Base-by-base conservation (phyloP, 2,888 invertebrate genomes). In the Drosophila vallismaia region DNA sequence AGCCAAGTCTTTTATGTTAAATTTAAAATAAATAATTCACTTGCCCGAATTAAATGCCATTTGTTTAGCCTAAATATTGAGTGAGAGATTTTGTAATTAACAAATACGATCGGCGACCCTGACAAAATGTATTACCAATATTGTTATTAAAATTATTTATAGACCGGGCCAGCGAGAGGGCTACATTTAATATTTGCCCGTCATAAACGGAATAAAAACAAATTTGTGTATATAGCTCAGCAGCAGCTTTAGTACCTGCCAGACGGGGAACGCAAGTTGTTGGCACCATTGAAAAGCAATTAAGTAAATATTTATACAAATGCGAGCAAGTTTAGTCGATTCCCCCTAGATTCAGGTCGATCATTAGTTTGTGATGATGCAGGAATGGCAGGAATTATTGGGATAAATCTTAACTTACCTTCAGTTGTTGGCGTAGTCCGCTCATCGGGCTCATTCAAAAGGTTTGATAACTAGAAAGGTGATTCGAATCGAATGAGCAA, bases 381-480 rank as follows among this genome's bases (percentile, higher is more conserved):
- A 40, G 42, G 12, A 36, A 24, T 44, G 28, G 28, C 6, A 44
- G 33, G 36, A 14, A 14, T 48, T 10, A 26, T 36, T 8, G 24
- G 45, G 9, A 7, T 6, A 8, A 44, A 45, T 48, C 14, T 36
- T 12, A 69, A 84, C 89, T 88, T 75, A 91, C 91, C 91, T 91
- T 91, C 29, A 91, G 85, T 79, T 91, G 91, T 69, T 91, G 90
- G 67, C 91, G 91, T 76, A 91, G 87, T 80, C 92, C 91, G 76
- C 92, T 91, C 91, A 91, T 91, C 73, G 90, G 89, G 86, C 90
- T 91, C 90, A 91, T 90, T 90, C 86, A 89, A 81, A 72, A 28
- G 64, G 19, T 66, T 14, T 74, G 60, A 76, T 68, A 54, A 26
- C 48, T 36, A 59, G 46, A 54, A 40, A 46, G 55, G 44, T 44